These are phyloP conservation scores for Drosophila azteca DNA, from an alignment of 1,140 invertebrate species.

Conservation along the genomic window DNA sequence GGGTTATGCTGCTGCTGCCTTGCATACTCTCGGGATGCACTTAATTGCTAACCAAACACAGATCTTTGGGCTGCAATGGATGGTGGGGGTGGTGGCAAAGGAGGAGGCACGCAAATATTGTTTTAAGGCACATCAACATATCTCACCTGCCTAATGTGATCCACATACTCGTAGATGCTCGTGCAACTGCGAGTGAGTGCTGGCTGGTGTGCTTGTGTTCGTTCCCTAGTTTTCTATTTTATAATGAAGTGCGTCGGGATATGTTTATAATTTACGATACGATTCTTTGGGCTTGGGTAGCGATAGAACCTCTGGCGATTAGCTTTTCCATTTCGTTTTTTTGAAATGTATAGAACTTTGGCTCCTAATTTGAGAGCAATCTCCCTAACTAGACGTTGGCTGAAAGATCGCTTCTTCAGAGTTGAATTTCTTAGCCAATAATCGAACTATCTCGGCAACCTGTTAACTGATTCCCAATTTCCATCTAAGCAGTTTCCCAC, in stretches of 20 bases:
- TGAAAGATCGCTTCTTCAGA: no score
- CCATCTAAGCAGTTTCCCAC: slow-evolving; percentile 24
- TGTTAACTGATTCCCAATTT: not conserved
- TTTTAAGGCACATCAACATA: slow-evolving; percentile 78
- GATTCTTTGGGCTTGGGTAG: not conserved
- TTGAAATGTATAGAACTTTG: not conserved
- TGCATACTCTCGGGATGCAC: slow-evolving; percentile 47
- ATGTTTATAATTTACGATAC: slow-evolving; percentile 81
- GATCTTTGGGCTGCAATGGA: slow-evolving; percentile 27
- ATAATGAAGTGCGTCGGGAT: slow-evolving; percentile 68
- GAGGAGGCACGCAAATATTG: slow-evolving; percentile 65
- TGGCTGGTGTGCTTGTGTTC: slow-evolving; percentile 24
- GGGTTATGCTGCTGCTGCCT: slow-evolving; percentile 48
- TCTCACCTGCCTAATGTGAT: slow-evolving; percentile 65
- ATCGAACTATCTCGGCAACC: not conserved
- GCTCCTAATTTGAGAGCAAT: no score
- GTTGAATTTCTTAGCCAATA: not conserved
- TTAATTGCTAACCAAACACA: slow-evolving; percentile 77
- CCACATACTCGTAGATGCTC: not conserved
- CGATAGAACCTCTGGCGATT: slow-evolving; percentile 7
- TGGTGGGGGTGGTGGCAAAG: not conserved
- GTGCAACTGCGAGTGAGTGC: slow-evolving; percentile 3
- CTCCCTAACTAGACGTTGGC: no score
- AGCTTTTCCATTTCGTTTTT: slow-evolving; percentile 14
- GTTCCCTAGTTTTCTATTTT: slow-evolving; percentile 38